Percentiles rank a stretch among this genome's conserved stretches.
Evolutionary conservation across 2,113 vertebrate genomes (phyloP).

Genomic region (Actinemys pallida): DNA sequence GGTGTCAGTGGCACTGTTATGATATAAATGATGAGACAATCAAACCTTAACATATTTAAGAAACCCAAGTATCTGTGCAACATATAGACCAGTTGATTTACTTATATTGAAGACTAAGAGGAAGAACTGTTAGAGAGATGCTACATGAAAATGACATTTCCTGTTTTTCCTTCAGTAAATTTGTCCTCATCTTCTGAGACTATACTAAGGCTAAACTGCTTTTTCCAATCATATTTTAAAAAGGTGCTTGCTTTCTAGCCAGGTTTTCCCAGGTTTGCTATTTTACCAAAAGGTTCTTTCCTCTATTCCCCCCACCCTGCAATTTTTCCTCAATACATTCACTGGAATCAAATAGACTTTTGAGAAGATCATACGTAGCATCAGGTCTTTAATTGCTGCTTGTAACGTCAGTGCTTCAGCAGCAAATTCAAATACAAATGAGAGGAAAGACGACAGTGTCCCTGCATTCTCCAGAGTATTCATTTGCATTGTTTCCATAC

Average conservation of each 20-base stretch:
- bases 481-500: too few species aligned
- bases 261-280: background rate
- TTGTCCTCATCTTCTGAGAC: background rate
- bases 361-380: background rate
- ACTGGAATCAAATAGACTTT: background rate
- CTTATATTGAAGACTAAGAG: background rate
- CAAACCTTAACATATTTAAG: background rate
- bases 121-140: background rate
- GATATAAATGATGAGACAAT: background rate
- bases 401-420: background rate
- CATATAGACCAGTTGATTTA: background rate
- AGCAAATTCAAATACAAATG: background rate
- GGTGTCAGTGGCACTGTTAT: background rate
- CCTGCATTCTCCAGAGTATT: too few species aligned
- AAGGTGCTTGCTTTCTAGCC: background rate
- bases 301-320: background rate
- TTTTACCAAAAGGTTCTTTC: background rate
- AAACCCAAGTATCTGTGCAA: background rate
- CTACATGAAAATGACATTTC: background rate
- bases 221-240: background rate
- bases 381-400: background rate
- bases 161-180: background rate
- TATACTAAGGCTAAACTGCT: background rate
- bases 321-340: background rate
- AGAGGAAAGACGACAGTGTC: background rate